Percentiles rank a stretch among this genome's conserved stretches.
These are phyloP conservation scores for Arizona elegans DNA, from an alignment of 2,113 vertebrate genomes.

Conservation along the genomic window DNA sequence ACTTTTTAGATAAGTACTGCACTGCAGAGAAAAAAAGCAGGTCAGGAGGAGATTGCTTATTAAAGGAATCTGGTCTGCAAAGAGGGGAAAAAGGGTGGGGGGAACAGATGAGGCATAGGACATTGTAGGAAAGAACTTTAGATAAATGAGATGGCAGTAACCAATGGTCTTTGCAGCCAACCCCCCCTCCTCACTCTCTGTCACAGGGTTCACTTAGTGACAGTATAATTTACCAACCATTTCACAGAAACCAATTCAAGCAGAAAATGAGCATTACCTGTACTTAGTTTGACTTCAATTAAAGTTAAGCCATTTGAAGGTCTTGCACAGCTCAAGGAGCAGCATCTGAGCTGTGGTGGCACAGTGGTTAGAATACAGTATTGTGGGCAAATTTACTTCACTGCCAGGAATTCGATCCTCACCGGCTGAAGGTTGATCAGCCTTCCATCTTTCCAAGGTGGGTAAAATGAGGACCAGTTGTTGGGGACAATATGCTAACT, in stretches of 20 bases:
- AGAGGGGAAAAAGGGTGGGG: not conserved
- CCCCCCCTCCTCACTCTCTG: not conserved
- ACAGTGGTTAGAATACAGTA: not conserved
- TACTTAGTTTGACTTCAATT: not conserved
- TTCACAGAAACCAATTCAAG: not conserved
- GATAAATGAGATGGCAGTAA: not conserved
- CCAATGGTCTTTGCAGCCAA: not conserved
- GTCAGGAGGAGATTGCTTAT: not conserved
- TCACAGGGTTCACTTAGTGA: not conserved
- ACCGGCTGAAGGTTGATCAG: not conserved
- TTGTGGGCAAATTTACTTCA: not conserved
- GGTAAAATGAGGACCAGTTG: not conserved
- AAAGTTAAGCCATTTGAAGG: not conserved
- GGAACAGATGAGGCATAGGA: not conserved
- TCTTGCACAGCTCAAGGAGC: not conserved
- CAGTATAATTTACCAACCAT: not conserved
- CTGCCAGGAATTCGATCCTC: not conserved
- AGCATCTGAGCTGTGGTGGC: not conserved
- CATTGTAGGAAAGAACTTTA: not conserved
- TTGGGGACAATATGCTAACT: not conserved
- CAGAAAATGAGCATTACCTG: not conserved
- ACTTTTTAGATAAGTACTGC: not conserved
- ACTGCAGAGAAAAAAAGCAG: not conserved
- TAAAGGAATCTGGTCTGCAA: not conserved
- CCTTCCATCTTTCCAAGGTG: not conserved